Evolutionary conservation across 2,113 vertebrate species (phyloP).

Genomic region (Chitala chitala): DNA sequence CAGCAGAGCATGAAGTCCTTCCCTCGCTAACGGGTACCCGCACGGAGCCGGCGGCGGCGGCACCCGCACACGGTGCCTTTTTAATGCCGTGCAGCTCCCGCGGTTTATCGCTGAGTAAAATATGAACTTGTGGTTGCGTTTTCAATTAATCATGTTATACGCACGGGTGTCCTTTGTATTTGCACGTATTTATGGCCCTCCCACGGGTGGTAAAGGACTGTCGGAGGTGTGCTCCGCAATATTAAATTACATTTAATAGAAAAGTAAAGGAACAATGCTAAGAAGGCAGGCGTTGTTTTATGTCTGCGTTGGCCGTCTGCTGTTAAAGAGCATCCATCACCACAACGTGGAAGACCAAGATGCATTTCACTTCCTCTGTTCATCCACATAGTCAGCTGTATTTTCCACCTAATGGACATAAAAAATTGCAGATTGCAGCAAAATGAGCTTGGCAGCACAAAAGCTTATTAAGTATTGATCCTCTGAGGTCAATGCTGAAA

Average conservation of each 20-base stretch:
- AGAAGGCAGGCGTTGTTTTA: constrained; percentile 43
- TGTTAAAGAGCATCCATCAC: constrained; percentile 54
- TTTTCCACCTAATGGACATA: constrained; percentile 65
- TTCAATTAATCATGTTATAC: constrained; percentile 28
- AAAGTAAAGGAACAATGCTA: constrained; percentile 49
- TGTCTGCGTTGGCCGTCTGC: constrained; percentile 43
- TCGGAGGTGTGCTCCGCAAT: constrained; percentile 27
- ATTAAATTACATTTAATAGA: constrained; percentile 56
- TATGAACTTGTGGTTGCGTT: constrained; percentile 17
- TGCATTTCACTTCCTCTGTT: constrained; percentile 51
- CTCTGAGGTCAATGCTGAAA: constrained; percentile 58
- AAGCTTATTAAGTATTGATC: constrained; percentile 71
- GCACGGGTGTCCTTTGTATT: constrained; percentile 18
- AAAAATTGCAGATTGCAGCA: constrained; percentile 66
- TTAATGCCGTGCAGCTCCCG: constrained; percentile 30
- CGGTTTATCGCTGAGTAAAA: constrained; percentile 34
- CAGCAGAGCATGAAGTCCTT: constrained; percentile 18
- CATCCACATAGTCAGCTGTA: constrained; percentile 62
- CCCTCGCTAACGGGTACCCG: constrained; percentile 7
- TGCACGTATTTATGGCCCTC: constrained; percentile 47
- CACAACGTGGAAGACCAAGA: constrained; percentile 36
- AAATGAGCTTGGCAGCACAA: constrained; percentile 61
- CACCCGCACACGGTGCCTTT: constrained; percentile 32
- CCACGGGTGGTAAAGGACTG: constrained; percentile 41
- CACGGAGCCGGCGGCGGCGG: constrained; percentile 27